Conservation (phyloP, 1,140 invertebrate genomes). For the Bombyx mandarina region DNA sequence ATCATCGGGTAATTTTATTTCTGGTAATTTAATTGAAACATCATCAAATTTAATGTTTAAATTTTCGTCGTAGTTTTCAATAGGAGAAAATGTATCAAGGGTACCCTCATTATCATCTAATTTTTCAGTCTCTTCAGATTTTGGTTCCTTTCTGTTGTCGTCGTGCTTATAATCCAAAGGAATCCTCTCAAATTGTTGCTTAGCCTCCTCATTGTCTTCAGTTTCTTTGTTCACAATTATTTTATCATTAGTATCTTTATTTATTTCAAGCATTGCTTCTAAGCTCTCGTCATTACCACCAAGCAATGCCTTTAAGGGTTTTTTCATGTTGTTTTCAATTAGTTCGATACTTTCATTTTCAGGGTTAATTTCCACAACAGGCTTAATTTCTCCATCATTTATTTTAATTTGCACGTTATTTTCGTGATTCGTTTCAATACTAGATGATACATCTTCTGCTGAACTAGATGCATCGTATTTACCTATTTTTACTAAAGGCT, state of each 20-base stretch:
- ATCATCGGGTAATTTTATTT: constrained; percentile 58
- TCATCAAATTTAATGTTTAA: constrained; percentile 55
- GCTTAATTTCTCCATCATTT: constrained; percentile 50
- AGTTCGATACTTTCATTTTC: constrained; percentile 32
- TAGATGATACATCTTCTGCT: constrained; percentile 6
- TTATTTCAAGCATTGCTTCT: constrained; percentile 17
- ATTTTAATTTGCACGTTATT: constrained; percentile 25
- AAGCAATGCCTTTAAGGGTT: constrained; percentile 14
- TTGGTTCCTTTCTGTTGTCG: constrained; percentile 19
- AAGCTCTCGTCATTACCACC: constrained; percentile 21
- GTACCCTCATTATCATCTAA: constrained; percentile 24
- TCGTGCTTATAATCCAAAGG: constrained; percentile 61
- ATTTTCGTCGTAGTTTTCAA: constrained; percentile 42
- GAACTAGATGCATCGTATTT: constrained; percentile 3
- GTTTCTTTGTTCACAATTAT: constrained; percentile 11
- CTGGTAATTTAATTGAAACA: constrained; percentile 46
- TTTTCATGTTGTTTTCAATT: constrained; percentile 30
- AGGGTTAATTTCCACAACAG: constrained; percentile 47
- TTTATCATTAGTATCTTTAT: constrained; percentile 19
- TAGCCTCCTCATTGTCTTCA: constrained; percentile 32
- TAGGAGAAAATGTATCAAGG: constrained; percentile 19
- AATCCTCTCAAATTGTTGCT: constrained; percentile 66
- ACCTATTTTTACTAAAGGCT: constrained; percentile 1
- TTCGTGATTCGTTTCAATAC: constrained; percentile 11
- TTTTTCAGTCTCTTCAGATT: constrained; percentile 16